Base-by-base conservation (phyloP, 2,113 vertebrate genomes). In the Crotophaga sulcirostris region DNA sequence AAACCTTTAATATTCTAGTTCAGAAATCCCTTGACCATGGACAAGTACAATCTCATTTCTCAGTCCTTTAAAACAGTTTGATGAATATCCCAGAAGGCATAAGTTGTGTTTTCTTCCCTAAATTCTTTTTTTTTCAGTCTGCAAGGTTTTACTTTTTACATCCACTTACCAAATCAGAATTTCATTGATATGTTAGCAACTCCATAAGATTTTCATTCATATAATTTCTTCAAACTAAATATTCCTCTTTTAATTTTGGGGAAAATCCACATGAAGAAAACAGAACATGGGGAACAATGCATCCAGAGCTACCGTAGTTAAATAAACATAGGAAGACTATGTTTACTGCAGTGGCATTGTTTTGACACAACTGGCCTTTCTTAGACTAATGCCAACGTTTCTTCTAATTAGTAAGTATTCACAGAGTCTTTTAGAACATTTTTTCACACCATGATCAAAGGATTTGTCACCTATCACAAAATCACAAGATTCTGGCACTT, bases 1-100 rank as follows among this genome's bases (percentile, higher is more conserved):
- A 95, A 96, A 91, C 19, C 84, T 95, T 87, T 92, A 90, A 88
- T 94, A 96, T 94, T 96, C 63, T 90, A 34, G 84, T 92, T 91
- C 91, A 75, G 89, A 97, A 96, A 92, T 96, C 80, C 84, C 95
- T 94, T 85, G 58, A 95, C 97, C 95, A 97, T 60, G 40, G 93
- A 63, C 59, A 92, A 95, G 66, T 93, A 84, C 62, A 96, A 93
- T 96, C 89, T 96, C 24, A 49, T 81, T 94, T 94, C 54, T 91
- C 63, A 89, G 66, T 89, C 91, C 85, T 92, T 84, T 90, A 94
- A 87, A 97, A 87, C 25, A 92, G 62, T 87, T 90, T 80, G 76
- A 97, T 96, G 88, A 96, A 88, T 73, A 63, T 96, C 91, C 90
- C 89, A 94, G 77, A 90, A 96, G 91, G 40, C 63, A 36, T 69